Conservation (phyloP, 1,140 invertebrate species). For the Ridgeia piscesae region DNA sequence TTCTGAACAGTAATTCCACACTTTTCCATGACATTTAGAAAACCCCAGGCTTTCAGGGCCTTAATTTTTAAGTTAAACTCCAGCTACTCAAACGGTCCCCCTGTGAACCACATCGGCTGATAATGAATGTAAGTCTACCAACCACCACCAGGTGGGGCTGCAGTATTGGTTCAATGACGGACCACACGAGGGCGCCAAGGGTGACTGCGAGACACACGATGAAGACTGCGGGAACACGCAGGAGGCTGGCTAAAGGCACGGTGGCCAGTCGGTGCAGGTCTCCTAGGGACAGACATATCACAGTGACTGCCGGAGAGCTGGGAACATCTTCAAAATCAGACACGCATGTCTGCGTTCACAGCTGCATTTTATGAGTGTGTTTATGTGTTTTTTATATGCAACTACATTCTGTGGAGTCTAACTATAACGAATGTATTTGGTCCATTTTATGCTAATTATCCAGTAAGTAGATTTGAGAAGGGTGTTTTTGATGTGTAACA, state of each 20-base stretch:
- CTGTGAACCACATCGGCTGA: too few species aligned
- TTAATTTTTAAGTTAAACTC: too few species aligned
- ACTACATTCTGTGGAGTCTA: not conserved
- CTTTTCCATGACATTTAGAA: too few species aligned
- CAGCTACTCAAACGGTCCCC: too few species aligned
- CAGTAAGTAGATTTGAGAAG: too few species aligned
- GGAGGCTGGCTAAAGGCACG: conserved; percentile 44
- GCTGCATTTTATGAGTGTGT: not conserved
- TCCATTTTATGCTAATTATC: too few species aligned
- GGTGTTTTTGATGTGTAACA: too few species aligned
- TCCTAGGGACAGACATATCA: not conserved
- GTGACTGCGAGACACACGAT: conserved; percentile 71
- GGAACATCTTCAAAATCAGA: too few species aligned
- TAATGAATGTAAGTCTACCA: conserved; percentile 29
- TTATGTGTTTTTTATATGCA: not conserved
- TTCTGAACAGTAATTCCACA: too few species aligned
- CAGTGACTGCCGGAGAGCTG: not conserved
- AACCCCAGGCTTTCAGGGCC: too few species aligned
- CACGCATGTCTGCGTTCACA: not conserved
- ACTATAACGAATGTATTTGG: too few species aligned
- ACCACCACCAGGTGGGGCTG: conserved; percentile 73
- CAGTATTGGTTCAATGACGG: conserved; percentile 75
- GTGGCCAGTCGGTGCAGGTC: not conserved
- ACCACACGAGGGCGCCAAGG: conserved; percentile 70
- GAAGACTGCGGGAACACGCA: conserved; percentile 70